Conservation (phyloP, 2,888 invertebrate genomes). For the Drosophila niveifrons region DNA sequence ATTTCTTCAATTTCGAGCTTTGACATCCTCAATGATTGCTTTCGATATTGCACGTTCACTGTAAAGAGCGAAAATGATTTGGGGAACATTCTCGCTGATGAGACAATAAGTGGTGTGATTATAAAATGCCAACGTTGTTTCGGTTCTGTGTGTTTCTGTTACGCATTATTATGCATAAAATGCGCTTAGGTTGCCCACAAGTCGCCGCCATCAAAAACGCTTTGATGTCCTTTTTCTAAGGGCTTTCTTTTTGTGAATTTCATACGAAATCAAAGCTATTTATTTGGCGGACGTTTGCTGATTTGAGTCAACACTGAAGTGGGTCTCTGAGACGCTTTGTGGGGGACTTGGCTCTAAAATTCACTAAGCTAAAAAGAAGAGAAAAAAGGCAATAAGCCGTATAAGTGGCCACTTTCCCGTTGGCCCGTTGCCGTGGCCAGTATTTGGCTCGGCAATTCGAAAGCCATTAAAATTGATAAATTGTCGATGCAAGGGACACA, state of each 20-base stretch:
- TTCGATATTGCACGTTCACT: too few species aligned
- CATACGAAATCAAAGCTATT: constrained; percentile 71
- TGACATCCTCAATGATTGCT: too few species aligned
- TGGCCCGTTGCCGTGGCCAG: constrained; percentile 20
- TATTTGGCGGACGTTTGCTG: constrained; percentile 62
- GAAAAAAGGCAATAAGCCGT: constrained; percentile 73
- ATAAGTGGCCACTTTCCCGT: constrained; percentile 69
- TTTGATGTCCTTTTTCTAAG: constrained; percentile 68
- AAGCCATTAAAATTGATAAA: constrained; percentile 75
- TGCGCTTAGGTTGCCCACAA: constrained; percentile 59
- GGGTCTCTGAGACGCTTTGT: constrained; percentile 1
- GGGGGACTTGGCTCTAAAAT: constrained; percentile 6
- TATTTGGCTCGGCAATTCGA: constrained; percentile 53
- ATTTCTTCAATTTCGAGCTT: too few species aligned
- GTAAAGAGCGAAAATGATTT: constrained; percentile 17
- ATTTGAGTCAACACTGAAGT: constrained; percentile 64
- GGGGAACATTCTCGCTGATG: constrained; percentile 6
- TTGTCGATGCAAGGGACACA: constrained; percentile 26
- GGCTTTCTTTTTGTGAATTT: constrained; percentile 13
- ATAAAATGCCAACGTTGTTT: constrained; percentile 47
- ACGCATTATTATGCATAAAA: constrained; percentile 73
- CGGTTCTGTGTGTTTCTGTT: constrained; percentile 28
- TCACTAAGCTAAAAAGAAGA: constrained; percentile 35
- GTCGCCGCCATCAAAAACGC: constrained; percentile 39
- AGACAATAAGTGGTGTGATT: constrained; percentile 22